A percentile compares a stretch with the other conserved stretches of the same genome.
phyloP scores from a whole-genome alignment of 2,797 vertebrate genomes.

The Helarctos malayanus region DNA sequence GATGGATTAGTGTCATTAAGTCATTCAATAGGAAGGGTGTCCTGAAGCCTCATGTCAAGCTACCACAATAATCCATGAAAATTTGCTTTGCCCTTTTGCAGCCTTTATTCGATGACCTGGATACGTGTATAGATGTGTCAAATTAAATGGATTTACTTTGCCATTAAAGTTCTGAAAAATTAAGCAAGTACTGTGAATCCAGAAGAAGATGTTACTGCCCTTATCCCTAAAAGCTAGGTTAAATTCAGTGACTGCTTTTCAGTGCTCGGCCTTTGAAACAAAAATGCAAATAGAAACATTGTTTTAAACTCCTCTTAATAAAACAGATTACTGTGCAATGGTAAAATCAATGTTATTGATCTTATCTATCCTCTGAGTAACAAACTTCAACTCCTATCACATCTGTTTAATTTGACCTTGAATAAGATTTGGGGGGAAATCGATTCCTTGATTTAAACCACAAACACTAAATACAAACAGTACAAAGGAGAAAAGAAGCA shows the following conservation, averaged over 20 bases:
- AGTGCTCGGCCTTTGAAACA: slow-evolving; percentile 88
- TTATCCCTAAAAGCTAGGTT: slow-evolving; percentile 72
- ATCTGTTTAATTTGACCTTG: slow-evolving; percentile 90
- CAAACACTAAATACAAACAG: slow-evolving; percentile 85
- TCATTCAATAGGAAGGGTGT: not conserved
- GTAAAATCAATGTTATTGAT: slow-evolving; percentile 91
- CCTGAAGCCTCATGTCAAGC: not conserved
- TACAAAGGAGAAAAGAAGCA: slow-evolving; percentile 80
- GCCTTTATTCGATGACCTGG: slow-evolving; percentile 47
- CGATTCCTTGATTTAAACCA: slow-evolving; percentile 86
- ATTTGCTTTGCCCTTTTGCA: slow-evolving; percentile 37
- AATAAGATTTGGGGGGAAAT: slow-evolving; percentile 87
- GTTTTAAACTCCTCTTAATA: slow-evolving; percentile 89
- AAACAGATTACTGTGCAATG: slow-evolving; percentile 91
- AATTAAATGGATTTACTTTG: slow-evolving; percentile 70
- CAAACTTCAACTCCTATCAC: slow-evolving; percentile 86
- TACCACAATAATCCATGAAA: slow-evolving; percentile 51
- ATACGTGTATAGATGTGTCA: slow-evolving; percentile 52
- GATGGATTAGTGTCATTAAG: slow-evolving; percentile 35
- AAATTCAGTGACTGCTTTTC: slow-evolving; percentile 78
- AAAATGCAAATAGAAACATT: slow-evolving; percentile 89
- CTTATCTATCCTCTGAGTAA: slow-evolving; percentile 86
- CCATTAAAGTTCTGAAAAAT: slow-evolving; percentile 74
- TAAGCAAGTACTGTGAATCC: slow-evolving; percentile 69
- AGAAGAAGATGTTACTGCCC: slow-evolving; percentile 59